Evolutionary conservation across 1,140 invertebrate species (phyloP), one percentile per base, ranked within the genome.

Genomic region (Battus philenor): DNA sequence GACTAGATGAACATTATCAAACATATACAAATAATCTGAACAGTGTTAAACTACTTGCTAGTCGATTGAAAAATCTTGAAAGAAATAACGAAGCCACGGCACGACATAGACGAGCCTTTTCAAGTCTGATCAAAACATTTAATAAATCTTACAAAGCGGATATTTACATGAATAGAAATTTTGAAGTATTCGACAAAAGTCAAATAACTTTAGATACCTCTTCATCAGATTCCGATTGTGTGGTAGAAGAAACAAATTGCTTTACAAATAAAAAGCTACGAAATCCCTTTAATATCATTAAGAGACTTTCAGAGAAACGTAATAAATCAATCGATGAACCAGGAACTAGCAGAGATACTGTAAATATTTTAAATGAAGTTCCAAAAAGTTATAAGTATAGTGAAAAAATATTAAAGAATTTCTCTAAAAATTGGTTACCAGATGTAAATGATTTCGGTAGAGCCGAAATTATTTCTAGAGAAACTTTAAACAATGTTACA

Each of bases 211-310:
- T 76, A 4, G 66, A 74, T 31, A 68, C 60, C n/a, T 44, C 56
- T 11, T 57, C 58, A n/a, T 76, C 75, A 3, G 75, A 75, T 47
- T 67, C 63, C 17, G 68, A 73, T 32, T 52, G 50, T 30, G 27
- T 63, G 33, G 20, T 61, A 13, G 55, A 61, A 22, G 24, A 8
- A 18, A 9, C 48, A 45, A 41, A 46, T 45, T 10, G 16, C 2
- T 47, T 15, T 4, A 59, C 47, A 17, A 38, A 62, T 15, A 81
- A 72, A 45, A 75, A 74, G 36, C 39, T 84, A 20, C 68, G 57
- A 34, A 84, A 84, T 55, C 77, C 80, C 0, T 84, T 80, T 43
- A 74, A 71, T 31, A 63, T 80, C 10, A 31, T 84, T 3, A 81
- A 77, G 46, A 58, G 55, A 18, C 36, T 70, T 11, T 67, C 73